A percentile compares a stretch with the other conserved stretches of the same genome.
phyloP scores from a whole-genome alignment of 2,888 invertebrate genomes.

The Plagodis dolabraria region DNA sequence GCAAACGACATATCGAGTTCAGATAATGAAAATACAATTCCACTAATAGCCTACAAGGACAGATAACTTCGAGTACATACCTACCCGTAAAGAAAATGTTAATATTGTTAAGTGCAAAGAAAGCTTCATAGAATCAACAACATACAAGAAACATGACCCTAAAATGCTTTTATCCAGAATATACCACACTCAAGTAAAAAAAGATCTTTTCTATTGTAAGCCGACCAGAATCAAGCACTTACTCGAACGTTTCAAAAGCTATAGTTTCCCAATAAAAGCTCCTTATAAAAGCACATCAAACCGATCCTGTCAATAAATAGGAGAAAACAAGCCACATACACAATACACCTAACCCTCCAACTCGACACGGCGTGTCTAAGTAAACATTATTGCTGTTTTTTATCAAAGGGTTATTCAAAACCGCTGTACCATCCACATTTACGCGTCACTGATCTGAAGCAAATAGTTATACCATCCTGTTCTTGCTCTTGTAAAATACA shows the following conservation, averaged over 20 bases:
- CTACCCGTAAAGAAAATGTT: too few species aligned
- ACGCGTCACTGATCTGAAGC: conserved; percentile 52
- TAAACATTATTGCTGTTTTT: conserved; percentile 53
- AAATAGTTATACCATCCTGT: conserved; percentile 34
- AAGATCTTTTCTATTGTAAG: conserved; percentile 11
- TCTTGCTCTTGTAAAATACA: conserved; percentile 41
- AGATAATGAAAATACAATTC: too few species aligned
- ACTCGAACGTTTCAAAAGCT: conserved; percentile 15
- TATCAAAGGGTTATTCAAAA: conserved; percentile 46
- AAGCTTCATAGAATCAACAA: too few species aligned
- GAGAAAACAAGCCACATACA: conserved; percentile 25
- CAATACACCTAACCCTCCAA: conserved; percentile 25
- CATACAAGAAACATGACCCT: background rate
- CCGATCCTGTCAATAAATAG: conserved; percentile 25
- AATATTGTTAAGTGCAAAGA: too few species aligned
- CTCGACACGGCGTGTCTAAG: conserved; percentile 37
- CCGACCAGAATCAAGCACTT: conserved; percentile 24
- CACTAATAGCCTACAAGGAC: too few species aligned
- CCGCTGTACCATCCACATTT: conserved; percentile 44
- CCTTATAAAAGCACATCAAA: conserved; percentile 27
- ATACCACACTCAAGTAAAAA: conserved; percentile 6
- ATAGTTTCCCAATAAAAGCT: conserved; percentile 25
- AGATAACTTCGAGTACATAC: too few species aligned
- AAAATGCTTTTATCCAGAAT: conserved; percentile 5
- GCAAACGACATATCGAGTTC: too few species aligned